These are phyloP conservation scores for Shinisaurus crocodilurus DNA, from an alignment of 2,113 vertebrate species.

Conservation along the genomic window DNA sequence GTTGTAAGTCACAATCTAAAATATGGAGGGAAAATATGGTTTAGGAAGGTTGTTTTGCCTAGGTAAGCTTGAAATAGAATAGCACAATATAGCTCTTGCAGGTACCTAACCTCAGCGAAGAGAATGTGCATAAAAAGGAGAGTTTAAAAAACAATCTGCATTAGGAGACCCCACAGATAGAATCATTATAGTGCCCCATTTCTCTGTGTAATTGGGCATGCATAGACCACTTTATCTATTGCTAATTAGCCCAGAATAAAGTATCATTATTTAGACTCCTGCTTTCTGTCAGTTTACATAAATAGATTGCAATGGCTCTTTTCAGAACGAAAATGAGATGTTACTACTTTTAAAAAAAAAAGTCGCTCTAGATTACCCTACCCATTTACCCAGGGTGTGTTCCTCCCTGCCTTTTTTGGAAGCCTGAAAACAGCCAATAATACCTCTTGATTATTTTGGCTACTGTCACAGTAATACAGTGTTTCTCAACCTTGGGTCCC, in stretches of 20 bases:
- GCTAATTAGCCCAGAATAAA: slow-evolving; percentile 20
- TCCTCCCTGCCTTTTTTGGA: too few relatives aligned
- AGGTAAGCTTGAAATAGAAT: background rate
- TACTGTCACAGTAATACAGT: too few relatives aligned
- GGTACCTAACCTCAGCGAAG: slow-evolving; percentile 18
- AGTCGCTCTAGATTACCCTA: background rate
- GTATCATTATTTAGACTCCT: slow-evolving; percentile 19
- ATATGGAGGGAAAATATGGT: background rate
- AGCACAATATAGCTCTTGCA: background rate
- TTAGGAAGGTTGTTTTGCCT: too few relatives aligned
- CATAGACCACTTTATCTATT: slow-evolving; percentile 27
- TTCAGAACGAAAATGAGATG: background rate
- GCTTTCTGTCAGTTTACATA: background rate
- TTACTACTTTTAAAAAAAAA: background rate
- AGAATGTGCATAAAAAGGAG: slow-evolving; percentile 20
- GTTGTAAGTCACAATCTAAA: background rate
- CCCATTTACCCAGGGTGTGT: background rate
- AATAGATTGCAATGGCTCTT: background rate
- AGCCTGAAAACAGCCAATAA: background rate
- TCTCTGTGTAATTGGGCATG: background rate
- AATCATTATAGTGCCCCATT: slow-evolving; percentile 7
- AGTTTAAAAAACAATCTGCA: background rate
- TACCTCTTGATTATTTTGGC: background rate
- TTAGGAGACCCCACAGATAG: background rate
- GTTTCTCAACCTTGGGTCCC: too few relatives aligned